These are phyloP conservation scores for Steinernema scapterisci DNA, from an alignment of 2,888 invertebrate genomes.

Conservation along the genomic window DNA sequence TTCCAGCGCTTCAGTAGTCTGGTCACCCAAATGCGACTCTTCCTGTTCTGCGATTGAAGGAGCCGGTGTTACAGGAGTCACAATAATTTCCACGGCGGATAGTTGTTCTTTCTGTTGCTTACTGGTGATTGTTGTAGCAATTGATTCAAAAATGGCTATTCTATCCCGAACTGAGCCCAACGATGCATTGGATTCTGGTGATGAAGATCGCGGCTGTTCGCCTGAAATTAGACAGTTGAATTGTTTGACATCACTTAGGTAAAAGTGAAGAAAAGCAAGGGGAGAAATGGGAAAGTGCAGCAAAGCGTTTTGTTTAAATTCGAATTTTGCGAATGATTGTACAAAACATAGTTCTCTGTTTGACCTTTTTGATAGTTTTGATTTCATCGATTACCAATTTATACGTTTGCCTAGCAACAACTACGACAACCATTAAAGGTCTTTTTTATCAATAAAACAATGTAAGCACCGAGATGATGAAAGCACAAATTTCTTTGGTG, in stretches of 20 bases:
- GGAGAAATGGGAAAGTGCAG: too few species aligned
- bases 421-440: not conserved
- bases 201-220: not conserved
- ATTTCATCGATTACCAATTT: too few species aligned
- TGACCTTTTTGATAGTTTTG: too few species aligned
- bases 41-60: constrained; percentile 15
- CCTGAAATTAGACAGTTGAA: constrained; percentile 35
- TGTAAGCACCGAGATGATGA: not conserved
- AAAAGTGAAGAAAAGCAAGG: too few species aligned
- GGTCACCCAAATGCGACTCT: not conserved
- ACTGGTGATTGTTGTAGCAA: constrained; percentile 3
- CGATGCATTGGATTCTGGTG: constrained; percentile 32
- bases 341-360: too few species aligned
- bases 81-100: constrained; percentile 20
- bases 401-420: not conserved
- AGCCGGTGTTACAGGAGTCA: not conserved
- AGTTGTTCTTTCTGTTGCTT: constrained; percentile 36
- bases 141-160: constrained; percentile 47
- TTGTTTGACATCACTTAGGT: too few species aligned
- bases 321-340: too few species aligned
- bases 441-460: not conserved
- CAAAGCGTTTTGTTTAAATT: too few species aligned
- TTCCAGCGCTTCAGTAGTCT: not conserved
- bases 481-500: not conserved
- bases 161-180: constrained; percentile 47